Percentiles rank a stretch among this genome's conserved stretches.
These are phyloP conservation scores for Oreamnos americanus DNA, from an alignment of 2,113 vertebrate species.

Conservation along the genomic window DNA sequence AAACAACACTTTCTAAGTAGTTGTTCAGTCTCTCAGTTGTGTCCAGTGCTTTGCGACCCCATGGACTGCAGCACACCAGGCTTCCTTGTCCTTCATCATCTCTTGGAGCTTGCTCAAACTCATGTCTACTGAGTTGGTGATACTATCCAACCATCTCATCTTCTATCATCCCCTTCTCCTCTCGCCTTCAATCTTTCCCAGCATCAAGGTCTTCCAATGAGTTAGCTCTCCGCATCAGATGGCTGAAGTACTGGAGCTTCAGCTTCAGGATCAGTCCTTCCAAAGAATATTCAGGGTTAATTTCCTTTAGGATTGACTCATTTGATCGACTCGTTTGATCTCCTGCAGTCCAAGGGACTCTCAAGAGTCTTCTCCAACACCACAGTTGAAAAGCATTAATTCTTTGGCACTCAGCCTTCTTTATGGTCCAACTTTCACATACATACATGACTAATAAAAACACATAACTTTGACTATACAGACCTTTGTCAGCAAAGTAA, in stretches of 20 bases:
- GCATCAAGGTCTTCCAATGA: background rate
- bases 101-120: background rate
- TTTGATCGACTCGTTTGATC: background rate
- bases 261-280: background rate
- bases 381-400: background rate
- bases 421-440: background rate
- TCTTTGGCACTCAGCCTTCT: accelerated
- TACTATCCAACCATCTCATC: background rate
- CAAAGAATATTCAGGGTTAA: background rate
- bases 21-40: background rate
- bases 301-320: background rate
- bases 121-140: background rate
- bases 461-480: background rate
- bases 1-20: background rate
- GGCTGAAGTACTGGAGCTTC: background rate
- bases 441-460: background rate
- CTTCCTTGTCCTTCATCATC: background rate
- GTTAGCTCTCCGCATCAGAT: background rate
- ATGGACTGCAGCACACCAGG: background rate
- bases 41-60: accelerated
- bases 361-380: background rate
- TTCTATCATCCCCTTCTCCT: background rate
- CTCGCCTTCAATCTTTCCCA: background rate
- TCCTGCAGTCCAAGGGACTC: background rate
- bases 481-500: background rate